Base-by-base conservation (phyloP, 2,888 invertebrate species). In the Chydorus sphaericus region DNA sequence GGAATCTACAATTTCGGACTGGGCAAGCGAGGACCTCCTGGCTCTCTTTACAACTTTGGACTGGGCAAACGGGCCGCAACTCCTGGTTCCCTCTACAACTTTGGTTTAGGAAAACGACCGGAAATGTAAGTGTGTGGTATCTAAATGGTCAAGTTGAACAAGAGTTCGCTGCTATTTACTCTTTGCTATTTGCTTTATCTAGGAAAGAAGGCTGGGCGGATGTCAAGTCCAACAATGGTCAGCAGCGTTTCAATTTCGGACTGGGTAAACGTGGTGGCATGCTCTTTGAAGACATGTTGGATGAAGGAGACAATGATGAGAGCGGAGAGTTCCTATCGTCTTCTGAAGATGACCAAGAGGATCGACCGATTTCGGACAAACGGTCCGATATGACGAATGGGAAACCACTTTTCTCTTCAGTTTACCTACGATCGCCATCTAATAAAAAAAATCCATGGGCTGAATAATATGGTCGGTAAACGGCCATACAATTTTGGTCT, bases 401-500 rank as follows among this genome's bases (percentile, higher is more conserved):
- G 3, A 14, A 36, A 36, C 36, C 14, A 36, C 36, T n/a, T n/a
- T n/a, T n/a, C n/a, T n/a, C n/a, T n/a, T n/a, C n/a, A n/a, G n/a
- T n/a, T n/a, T n/a, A n/a, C n/a, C n/a, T n/a, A n/a, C n/a, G n/a
- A n/a, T n/a, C n/a, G n/a, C n/a, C n/a, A n/a, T n/a, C n/a, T n/a
- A n/a, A n/a, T n/a, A n/a, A n/a, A n/a, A n/a, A n/a, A n/a, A n/a
- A n/a, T n/a, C n/a, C n/a, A n/a, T n/a, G n/a, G n/a, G n/a, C n/a
- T n/a, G n/a, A n/a, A n/a, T n/a, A n/a, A n/a, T n/a, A 31, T 18
- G 16, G 26, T 55, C 28, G 55, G 55, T 28, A 55, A 55, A 48
- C 55, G 55, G 23, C 49, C 49, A n/a, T 55, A 55, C 29, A 39
- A 55, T 49, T 55, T 55, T n/a, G 55, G 55, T 18, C 49, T 55